Conservation (phyloP, 2,888 invertebrate genomes). For the Microctonus aethiopoides region DNA sequence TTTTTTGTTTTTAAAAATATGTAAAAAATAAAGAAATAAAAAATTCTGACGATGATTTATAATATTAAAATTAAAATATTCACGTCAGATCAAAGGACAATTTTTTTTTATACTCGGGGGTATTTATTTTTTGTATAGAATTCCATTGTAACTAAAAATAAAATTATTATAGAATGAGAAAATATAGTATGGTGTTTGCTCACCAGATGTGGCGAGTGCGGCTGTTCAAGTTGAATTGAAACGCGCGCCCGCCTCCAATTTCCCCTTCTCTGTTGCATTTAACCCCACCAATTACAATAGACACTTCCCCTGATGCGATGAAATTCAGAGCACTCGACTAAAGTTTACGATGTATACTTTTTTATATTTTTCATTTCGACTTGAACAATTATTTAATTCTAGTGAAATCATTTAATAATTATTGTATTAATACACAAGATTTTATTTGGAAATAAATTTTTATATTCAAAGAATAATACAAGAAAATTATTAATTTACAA, state of each 20-base stretch:
- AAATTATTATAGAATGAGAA: conserved; percentile 29
- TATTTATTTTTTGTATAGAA: not conserved
- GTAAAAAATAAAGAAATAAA: too few species aligned
- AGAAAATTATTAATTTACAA: too few species aligned
- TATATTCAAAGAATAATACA: too few species aligned
- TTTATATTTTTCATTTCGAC: too few species aligned
- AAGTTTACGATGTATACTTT: too few species aligned
- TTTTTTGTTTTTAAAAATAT: not conserved
- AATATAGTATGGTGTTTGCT: conserved; percentile 56
- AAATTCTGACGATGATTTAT: too few species aligned
- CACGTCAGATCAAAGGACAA: conserved; percentile 5
- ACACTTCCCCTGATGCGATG: conserved; percentile 40
- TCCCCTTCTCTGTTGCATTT: conserved; percentile 53
- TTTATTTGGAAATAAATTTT: too few species aligned
- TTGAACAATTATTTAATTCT: too few species aligned
- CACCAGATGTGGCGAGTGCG: conserved; percentile 63
- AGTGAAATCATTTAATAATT: not conserved
- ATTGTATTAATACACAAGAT: too few species aligned
- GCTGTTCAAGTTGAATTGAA: conserved; percentile 62
- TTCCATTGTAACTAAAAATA: not conserved
- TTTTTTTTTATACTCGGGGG: too few species aligned
- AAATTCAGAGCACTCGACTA: conserved; percentile 28
- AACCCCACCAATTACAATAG: conserved; percentile 46
- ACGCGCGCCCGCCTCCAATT: conserved; percentile 64
- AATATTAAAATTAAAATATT: too few species aligned